A percentile compares a stretch with the other conserved stretches of the same genome.
Conservation (phyloP, 1,140 invertebrate genomes). For the Scylla paramamosain region DNA sequence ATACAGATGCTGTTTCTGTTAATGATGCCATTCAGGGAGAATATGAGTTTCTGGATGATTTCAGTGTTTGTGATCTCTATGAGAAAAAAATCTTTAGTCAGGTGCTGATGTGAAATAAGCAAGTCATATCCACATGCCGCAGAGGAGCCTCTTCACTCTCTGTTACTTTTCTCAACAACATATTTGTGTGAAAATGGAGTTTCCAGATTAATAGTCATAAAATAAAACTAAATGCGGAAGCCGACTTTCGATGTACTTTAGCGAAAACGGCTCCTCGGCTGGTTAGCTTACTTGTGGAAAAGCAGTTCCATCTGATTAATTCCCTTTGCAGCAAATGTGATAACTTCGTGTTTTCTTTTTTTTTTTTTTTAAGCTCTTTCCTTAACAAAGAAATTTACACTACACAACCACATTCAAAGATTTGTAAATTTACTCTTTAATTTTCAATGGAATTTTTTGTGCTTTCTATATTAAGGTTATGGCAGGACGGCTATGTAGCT, state of each 20-base stretch:
- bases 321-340: slow-evolving; percentile 30
- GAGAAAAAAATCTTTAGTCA: slow-evolving; percentile 48
- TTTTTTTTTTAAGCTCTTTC: not conserved
- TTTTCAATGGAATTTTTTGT: not conserved
- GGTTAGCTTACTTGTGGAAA: slow-evolving; percentile 8
- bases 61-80: slow-evolving; percentile 41
- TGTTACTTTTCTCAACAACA: slow-evolving; percentile 59
- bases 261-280: not conserved
- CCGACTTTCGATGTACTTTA: slow-evolving; percentile 40
- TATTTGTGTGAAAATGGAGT: slow-evolving; percentile 43
- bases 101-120: slow-evolving; percentile 26
- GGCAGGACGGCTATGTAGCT: not conserved
- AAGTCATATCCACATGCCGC: slow-evolving; percentile 35
- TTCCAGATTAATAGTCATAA: slow-evolving; percentile 37
- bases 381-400: not conserved
- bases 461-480: not conserved
- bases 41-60: slow-evolving; percentile 35
- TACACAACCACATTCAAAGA: not conserved
- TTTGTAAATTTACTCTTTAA: not conserved
- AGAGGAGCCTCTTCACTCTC: slow-evolving; percentile 37
- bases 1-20: slow-evolving; percentile 47
- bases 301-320: slow-evolving; percentile 29
- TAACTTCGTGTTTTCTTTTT: not conserved
- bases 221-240: slow-evolving; percentile 55
- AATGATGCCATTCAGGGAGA: slow-evolving; percentile 36